Conservation (phyloP, 2,888 invertebrate genomes). For the Automeris io region DNA sequence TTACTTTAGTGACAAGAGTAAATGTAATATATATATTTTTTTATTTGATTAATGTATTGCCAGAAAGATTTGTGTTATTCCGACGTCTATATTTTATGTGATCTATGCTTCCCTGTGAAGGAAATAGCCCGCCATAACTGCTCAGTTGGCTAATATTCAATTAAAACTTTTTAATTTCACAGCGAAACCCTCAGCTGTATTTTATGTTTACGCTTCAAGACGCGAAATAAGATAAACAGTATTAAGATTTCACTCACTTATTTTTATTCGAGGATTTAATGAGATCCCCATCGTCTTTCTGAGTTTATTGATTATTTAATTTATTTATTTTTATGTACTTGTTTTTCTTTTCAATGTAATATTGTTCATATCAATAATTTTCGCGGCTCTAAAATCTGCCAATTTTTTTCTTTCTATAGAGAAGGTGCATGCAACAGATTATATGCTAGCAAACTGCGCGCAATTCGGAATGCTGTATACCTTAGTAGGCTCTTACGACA, state of each 20-base stretch:
- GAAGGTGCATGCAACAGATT: too few relatives aligned
- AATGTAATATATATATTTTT: too few relatives aligned
- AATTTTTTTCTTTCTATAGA: too few relatives aligned
- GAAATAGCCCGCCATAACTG: slow-evolving; percentile 43
- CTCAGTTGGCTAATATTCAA: slow-evolving; percentile 66
- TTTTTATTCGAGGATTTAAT: slow-evolving; percentile 8
- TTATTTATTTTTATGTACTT: neutral
- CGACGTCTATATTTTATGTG: too few relatives aligned
- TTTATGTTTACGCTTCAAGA: slow-evolving; percentile 45
- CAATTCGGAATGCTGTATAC: too few relatives aligned
- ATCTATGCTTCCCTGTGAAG: too few relatives aligned
- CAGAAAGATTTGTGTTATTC: too few relatives aligned
- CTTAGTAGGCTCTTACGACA: too few relatives aligned
- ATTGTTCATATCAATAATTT: neutral
- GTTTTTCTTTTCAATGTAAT: neutral
- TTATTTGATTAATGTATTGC: too few relatives aligned
- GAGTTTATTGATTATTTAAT: neutral
- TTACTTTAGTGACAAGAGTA: too few relatives aligned
- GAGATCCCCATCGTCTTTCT: slow-evolving; percentile 1
- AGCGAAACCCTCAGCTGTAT: slow-evolving; percentile 42
- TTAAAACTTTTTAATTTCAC: slow-evolving; percentile 67
- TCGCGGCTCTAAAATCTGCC: too few relatives aligned
- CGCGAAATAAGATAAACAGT: slow-evolving; percentile 38
- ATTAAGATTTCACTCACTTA: slow-evolving; percentile 14
- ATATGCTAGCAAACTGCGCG: too few relatives aligned